A percentile compares a stretch with the other conserved stretches of the same genome.
phyloP scores from a whole-genome alignment of 2,888 invertebrate species.

The Caenorhabditis sinica region DNA sequence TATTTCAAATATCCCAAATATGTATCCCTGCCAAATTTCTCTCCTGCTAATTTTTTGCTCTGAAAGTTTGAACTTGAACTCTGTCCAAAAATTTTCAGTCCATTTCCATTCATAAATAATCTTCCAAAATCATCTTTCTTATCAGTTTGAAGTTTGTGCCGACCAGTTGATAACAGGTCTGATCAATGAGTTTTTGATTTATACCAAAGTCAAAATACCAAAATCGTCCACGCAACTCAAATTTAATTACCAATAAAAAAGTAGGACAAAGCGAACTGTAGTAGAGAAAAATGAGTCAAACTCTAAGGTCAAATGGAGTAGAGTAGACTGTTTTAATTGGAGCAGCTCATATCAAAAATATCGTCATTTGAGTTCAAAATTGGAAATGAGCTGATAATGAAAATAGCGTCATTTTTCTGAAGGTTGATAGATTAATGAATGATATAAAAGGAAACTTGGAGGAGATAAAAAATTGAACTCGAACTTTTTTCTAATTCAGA shows the following conservation, averaged over 20 bases:
- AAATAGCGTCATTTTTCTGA: constrained; percentile 17
- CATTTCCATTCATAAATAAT: constrained; percentile 17
- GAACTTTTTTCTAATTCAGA: neutral
- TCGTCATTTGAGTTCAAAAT: neutral
- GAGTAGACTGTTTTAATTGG: neutral
- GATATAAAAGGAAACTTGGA: neutral
- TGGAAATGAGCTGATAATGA: constrained; percentile 18
- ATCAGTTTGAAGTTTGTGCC: constrained; percentile 59
- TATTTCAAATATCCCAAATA: too few species aligned
- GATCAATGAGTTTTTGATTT: constrained; percentile 56
- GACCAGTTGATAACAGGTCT: constrained; percentile 25
- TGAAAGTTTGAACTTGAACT: constrained; percentile 35
- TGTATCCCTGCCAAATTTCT: too few species aligned
- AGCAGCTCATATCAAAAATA: too few species aligned
- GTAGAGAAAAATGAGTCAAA: neutral
- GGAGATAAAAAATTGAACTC: constrained; percentile 24
- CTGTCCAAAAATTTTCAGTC: constrained; percentile 11
- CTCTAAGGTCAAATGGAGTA: neutral
- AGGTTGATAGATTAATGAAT: neutral
- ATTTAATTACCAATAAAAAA: neutral
- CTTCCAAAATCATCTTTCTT: constrained; percentile 1
- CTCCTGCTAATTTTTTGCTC: neutral
- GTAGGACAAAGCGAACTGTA: neutral
- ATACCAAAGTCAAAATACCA: neutral
- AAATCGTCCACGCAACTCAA: constrained; percentile 4